Evolutionary conservation across 2,113 vertebrate genomes (phyloP), one percentile per base, ranked within the genome.

Genomic region (Thymallus thymallus): DNA sequence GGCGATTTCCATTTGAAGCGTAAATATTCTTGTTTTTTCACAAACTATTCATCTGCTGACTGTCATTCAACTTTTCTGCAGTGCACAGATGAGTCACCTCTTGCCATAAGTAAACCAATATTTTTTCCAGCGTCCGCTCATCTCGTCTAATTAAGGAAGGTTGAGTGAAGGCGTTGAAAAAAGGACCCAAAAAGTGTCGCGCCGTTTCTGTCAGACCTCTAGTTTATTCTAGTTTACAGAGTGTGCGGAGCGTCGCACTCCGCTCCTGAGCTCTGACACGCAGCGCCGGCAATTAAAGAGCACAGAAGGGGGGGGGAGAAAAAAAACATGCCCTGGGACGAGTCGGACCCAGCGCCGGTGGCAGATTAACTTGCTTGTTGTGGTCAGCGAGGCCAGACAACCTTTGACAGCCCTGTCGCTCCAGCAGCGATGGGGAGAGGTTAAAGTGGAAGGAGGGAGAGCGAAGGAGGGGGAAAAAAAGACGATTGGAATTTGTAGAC

Each of bases 371-470:
- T 94, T 89, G 90, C 92, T 93, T 93, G 94, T 94, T 88, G 87
- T 92, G 95, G 95, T 95, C 95, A 95, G 91, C 83, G 91, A 89
- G 95, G 95, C 93, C 95, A 93, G 94, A 91, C 92, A 94, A 97
- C 96, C 97, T 97, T 95, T 97, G 97, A 96, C 96, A 94, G 94
- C 89, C 89, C 86, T 64, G 82, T 73, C 77, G 68, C 76, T 84
- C 79, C 74, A 65, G 46, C 66, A 80, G 78, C 77, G 70, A 79
- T 24, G 65, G 56, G 18, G 68, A 75, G 75, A 75, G 80, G 65
- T 77, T 77, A 80, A 74, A 77, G 82, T 72, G 69, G 63, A 58
- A 75, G 75, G 75, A 80, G 72, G 73, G 64, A 69, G 63, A 77
- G 73, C 7, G 74, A 62, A 45, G 51, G 20, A 48, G 30, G 51